These are phyloP conservation scores for Trididemnum nubilum DNA, from an alignment of 23 tunicate genomes.

Conservation along the genomic window DNA sequence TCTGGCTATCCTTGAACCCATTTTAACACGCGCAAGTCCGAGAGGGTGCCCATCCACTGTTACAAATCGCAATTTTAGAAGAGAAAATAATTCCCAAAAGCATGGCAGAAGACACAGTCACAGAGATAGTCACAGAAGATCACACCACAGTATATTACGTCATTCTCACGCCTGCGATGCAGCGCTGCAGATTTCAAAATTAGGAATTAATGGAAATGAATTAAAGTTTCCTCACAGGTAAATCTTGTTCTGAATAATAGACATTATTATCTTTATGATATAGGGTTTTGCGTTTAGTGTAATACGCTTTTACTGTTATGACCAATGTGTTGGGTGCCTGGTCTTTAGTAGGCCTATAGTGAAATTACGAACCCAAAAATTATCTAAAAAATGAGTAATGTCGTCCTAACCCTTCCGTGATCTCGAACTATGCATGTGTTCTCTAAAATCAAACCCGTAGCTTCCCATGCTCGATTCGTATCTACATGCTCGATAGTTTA, in stretches of 20 bases:
- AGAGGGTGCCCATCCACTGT: conserved; percentile 25
- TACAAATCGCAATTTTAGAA: conserved; percentile 29
- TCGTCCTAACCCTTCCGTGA: no score
- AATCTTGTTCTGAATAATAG: neutral
- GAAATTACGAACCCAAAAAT: no score
- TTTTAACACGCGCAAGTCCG: conserved; percentile 56
- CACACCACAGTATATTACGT: conserved; percentile 29
- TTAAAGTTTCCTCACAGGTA: conserved; percentile 20
- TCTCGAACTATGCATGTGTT: no score
- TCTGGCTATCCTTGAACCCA: conserved; percentile 76
- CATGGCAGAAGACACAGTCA: conserved; percentile 61
- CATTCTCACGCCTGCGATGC: neutral
- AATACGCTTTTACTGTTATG: no score
- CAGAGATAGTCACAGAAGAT: conserved; percentile 38
- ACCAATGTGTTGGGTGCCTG: no score
- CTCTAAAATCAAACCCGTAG: no score
- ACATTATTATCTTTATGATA: no score
- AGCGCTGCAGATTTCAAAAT: neutral
- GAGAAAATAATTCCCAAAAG: conserved; percentile 51
- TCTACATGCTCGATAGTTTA: no score
- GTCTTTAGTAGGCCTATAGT: no score
- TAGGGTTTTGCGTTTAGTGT: no score
- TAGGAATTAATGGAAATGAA: neutral
- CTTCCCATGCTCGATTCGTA: no score
- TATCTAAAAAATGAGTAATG: no score